phyloP scores from a whole-genome alignment of 1,140 invertebrate genomes.

The Penaeus indicus region DNA sequence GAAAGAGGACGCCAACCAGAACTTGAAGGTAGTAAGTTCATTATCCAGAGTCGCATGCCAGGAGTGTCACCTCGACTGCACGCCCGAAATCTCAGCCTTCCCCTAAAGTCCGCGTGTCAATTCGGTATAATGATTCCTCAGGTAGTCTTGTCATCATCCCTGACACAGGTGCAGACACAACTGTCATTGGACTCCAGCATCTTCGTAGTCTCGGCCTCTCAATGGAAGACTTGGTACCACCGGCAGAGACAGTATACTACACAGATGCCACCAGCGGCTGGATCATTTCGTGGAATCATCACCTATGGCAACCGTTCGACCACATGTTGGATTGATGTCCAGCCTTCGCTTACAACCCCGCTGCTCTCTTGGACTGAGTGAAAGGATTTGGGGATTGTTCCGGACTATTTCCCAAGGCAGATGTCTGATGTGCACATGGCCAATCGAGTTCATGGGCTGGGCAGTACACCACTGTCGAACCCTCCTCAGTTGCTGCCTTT shows the following conservation, averaged over 20 bases:
- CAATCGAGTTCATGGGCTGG: neutral
- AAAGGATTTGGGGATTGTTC: neutral
- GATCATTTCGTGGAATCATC: neutral
- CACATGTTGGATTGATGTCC: neutral
- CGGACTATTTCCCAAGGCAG: neutral
- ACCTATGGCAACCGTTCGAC: neutral
- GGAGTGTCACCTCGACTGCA: neutral
- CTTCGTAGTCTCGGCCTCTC: neutral
- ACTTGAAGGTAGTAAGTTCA: too few species aligned
- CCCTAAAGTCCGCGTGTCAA: neutral
- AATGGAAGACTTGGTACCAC: neutral
- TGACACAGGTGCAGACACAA: constrained; percentile 11
- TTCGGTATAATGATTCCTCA: neutral
- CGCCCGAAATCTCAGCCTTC: neutral
- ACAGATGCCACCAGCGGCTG: neutral
- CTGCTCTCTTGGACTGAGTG: neutral
- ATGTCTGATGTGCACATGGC: neutral
- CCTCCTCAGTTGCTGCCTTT: neutral
- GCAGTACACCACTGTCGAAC: neutral
- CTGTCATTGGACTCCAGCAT: neutral
- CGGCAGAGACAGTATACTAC: neutral
- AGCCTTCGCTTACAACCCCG: neutral
- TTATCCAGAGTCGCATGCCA: neutral
- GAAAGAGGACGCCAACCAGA: neutral
- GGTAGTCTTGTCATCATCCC: neutral